A percentile compares a stretch with the other conserved stretches of the same genome.
Evolutionary conservation across 2,888 invertebrate species (phyloP).

Genomic region (Parasteatoda lunata): DNA sequence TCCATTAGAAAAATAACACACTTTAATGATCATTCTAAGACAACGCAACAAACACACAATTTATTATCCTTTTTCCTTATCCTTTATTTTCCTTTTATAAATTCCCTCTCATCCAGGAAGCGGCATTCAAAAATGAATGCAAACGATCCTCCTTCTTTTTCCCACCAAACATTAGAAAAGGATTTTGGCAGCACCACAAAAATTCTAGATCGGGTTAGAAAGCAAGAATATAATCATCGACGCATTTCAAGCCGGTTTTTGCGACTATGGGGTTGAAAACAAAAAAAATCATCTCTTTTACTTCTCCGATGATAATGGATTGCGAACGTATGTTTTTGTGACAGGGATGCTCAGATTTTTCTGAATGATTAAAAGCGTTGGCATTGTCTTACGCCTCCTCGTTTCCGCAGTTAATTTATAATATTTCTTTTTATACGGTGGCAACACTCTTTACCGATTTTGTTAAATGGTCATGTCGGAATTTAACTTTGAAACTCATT

Average conservation of each 20-base stretch:
- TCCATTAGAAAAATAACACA: neutral
- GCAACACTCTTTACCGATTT: neutral
- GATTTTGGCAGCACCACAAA: slow-evolving; percentile 6
- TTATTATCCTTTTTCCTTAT: neutral
- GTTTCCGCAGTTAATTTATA: slow-evolving; percentile 18
- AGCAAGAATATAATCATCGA: neutral
- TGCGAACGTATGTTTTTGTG: slow-evolving; percentile 27
- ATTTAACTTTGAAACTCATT: neutral
- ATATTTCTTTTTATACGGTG: slow-evolving; percentile 14
- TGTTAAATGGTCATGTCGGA: slow-evolving; percentile 13
- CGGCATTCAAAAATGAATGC: neutral
- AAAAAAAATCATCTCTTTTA: neutral
- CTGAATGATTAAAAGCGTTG: slow-evolving; percentile 14
- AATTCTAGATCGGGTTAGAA: neutral
- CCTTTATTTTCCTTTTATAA: neutral
- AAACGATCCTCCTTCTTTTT: neutral
- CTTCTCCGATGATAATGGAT: slow-evolving; percentile 13
- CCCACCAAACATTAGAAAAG: neutral
- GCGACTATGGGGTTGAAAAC: neutral
- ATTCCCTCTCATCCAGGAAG: neutral
- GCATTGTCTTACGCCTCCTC: slow-evolving; percentile 32
- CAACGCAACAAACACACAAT: neutral
- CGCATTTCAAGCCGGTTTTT: slow-evolving; percentile 13
- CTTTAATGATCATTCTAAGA: neutral
- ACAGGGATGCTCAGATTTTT: slow-evolving; percentile 8